Evolutionary conservation across 2,113 vertebrate species (phyloP), one percentile per base, ranked within the genome.

Genomic region (Pelecanus crispus): DNA sequence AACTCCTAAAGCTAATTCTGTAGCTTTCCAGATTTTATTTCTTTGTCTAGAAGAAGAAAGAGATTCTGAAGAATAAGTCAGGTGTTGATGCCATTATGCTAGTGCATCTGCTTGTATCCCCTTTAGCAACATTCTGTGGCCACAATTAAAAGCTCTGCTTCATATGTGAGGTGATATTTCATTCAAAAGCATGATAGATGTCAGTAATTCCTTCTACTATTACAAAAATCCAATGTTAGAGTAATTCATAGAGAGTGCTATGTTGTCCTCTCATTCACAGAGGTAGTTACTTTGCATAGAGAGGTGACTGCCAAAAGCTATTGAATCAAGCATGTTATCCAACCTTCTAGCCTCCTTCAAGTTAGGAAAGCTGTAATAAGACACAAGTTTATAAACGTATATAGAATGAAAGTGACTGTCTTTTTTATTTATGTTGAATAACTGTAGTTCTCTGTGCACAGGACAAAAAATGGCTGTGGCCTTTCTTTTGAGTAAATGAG

Each of bases 1-100:
- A 53, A 59, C 3, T 87, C 5, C 15, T 13, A 42, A 53, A 79
- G 11, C 3, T 94, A 87, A 28, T 77, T 80, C 17, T 73, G 12
- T 52, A 80, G 45, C 10, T 93, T 90, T 72, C 31, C 44, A 52
- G 31, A 40, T 68, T 90, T 80, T 44, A 25, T 58, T 85, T 74
- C 2, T 2, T 85, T 88, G 4, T 82, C n/a, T 14, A 22, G 45
- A 87, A 65, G 61, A 88, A 62, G 40, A 82, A 49, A 44, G 28
- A 62, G 8, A 70, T 88, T 89, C 38, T 80, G 58, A 84, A 66
- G 34, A 42, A 4, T 68, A 34, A 12, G 13, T 61, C 16, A 32
- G 5, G 8, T 26, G 4, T 34, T 81, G 68, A 26, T 84, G 32
- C 11, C 0, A 0, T 50, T 85, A 45, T 31, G 9, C 1, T 9